These are phyloP conservation scores for Neodontobutis hainanensis DNA, from an alignment of 2,113 vertebrate species.

Conservation along the genomic window DNA sequence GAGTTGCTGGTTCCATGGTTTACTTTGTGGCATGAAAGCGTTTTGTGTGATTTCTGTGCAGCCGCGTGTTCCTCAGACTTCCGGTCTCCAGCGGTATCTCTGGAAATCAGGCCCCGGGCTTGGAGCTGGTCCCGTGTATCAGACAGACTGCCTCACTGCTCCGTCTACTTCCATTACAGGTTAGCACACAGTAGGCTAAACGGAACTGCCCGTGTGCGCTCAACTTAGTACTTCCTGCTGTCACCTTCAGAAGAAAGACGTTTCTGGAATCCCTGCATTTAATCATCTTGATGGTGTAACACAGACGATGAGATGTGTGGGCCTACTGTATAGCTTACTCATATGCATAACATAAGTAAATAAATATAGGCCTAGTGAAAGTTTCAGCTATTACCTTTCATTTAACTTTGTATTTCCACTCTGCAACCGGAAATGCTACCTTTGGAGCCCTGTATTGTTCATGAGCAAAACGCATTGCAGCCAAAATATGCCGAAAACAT, in stretches of 20 bases:
- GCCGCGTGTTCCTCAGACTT: conserved; percentile 35
- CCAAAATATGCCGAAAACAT: too few species aligned
- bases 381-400: too few species aligned
- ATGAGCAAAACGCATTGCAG: too few species aligned
- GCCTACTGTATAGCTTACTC: too few species aligned
- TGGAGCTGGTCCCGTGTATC: conserved; percentile 33
- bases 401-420: too few species aligned
- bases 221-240: not conserved
- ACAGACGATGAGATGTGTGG: too few species aligned
- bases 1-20: conserved; percentile 21
- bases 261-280: too few species aligned
- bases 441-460: too few species aligned
- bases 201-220: not conserved
- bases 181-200: conserved; percentile 23
- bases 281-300: too few species aligned
- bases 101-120: conserved; percentile 52
- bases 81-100: conserved; percentile 51
- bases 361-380: too few species aligned
- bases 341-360: too few species aligned
- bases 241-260: conserved; percentile 43
- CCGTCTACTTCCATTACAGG: conserved; percentile 55
- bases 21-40: not conserved
- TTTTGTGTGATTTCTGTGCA: conserved; percentile 10
- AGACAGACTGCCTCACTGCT: conserved; percentile 23
- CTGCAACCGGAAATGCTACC: too few species aligned